Evolutionary conservation across 2,113 vertebrate species (phyloP), one percentile per base, ranked within the genome.

Genomic region (Cyanoderma ruficeps): DNA sequence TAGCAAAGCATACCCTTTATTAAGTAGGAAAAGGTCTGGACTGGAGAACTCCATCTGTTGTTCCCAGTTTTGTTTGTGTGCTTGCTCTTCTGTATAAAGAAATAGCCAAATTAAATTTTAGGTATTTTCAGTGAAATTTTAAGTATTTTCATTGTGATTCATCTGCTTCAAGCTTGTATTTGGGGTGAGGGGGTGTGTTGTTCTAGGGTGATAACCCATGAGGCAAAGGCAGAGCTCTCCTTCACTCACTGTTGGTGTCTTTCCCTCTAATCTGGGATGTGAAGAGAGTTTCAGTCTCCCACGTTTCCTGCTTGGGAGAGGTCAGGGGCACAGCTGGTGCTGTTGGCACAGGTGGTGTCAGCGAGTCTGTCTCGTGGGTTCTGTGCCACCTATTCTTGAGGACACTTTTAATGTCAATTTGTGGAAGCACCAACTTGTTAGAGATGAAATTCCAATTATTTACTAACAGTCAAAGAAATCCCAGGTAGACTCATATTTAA

Each of bases 1-100:
- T 80, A 57, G 93, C 93, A 90, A 94, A 92, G 85, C 90, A 46
- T 52, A 35, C 47, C 56, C 76, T 87, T 88, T 87, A 87, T 64
- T 56, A 85, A 94, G 59, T 41, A 71, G 85, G 79, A 42, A 78
- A 90, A 83, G 47, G 47, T 53, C 60, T 52, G 87, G 71, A 49
- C 47, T 39, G 60, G 52, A 81, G 80, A 89, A 15, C 71, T 88
- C 77, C 22, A 20, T 59, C 63, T 67, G 24, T 75, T 78, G 35
- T 60, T 93, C 37, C 71, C 12, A 2, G 56, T 35, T 80, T 77
- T 65, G 11, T 67, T 89, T 68, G 33, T 28, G 15, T n/a, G 55
- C 70, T 72, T 69, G 35, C 28, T 88, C 33, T 70, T 69, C 63
- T 59, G 17, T 7, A 17, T 11, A 61, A 85, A 53, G 69, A 46